Percentiles rank a stretch among this genome's conserved stretches.
phyloP scores from a whole-genome alignment of 2,113 vertebrate genomes.

The Trachemys scripta region DNA sequence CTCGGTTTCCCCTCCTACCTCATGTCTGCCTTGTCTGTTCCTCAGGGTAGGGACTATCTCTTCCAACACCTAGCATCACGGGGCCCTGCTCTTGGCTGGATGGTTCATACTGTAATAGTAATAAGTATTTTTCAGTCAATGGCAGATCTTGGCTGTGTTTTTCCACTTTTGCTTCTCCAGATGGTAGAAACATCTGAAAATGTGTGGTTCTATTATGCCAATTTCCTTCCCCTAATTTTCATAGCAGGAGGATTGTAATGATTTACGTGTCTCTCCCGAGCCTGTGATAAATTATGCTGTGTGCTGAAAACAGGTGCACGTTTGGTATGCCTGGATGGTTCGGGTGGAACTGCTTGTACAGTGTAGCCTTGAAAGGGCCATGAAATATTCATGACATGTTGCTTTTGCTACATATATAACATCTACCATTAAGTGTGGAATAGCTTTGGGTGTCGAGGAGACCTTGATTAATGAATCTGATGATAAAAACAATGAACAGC shows the following conservation, averaged over 20 bases:
- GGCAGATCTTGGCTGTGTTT: neutral
- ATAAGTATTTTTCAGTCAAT: neutral
- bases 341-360: neutral
- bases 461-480: constrained; percentile 3
- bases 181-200: neutral
- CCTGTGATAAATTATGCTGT: neutral
- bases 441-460: neutral
- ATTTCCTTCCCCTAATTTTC: neutral
- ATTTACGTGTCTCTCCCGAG: neutral
- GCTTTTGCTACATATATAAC: neutral
- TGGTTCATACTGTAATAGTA: neutral
- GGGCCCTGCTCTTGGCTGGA: neutral
- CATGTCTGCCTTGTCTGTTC: neutral
- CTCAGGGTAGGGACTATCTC: neutral
- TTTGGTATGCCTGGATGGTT: neutral
- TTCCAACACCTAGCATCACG: neutral
- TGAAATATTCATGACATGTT: neutral
- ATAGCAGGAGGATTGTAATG: neutral
- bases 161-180: neutral
- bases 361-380: neutral
- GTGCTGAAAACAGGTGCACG: neutral
- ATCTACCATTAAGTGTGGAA: neutral
- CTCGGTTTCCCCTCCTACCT: neutral
- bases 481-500: neutral
- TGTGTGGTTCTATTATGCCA: neutral